A percentile compares a stretch with the other conserved stretches of the same genome.
These are phyloP conservation scores for Oreochromis grahami DNA, from an alignment of 2,797 vertebrate species.

Conservation along the genomic window DNA sequence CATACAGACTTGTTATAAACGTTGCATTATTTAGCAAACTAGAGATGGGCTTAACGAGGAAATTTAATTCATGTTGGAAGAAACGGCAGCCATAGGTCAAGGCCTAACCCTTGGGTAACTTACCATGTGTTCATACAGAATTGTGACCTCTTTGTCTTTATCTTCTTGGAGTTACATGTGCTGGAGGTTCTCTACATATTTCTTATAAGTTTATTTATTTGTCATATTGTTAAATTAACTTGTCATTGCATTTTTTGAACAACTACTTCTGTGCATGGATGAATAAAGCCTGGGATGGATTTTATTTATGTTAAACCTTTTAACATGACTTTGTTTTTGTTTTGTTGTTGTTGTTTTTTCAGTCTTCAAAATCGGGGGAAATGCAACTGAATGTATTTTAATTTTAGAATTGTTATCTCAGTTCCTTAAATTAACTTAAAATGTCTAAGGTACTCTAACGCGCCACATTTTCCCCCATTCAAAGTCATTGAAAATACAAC, in stretches of 20 bases:
- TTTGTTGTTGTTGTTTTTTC: not conserved
- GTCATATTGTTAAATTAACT: conserved; percentile 31
- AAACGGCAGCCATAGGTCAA: not conserved
- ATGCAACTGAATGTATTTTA: not conserved
- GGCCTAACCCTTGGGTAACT: not conserved
- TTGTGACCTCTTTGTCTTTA: not conserved
- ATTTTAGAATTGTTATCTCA: not conserved
- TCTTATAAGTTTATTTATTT: conserved; percentile 59
- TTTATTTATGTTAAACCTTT: conserved; percentile 32
- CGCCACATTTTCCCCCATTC: not conserved
- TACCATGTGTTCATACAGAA: not conserved
- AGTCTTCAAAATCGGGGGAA: not conserved
- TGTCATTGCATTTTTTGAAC: conserved; percentile 55
- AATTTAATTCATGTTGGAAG: not conserved
- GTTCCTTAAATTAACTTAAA: not conserved
- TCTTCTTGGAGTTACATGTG: conserved; percentile 4
- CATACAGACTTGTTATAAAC: not conserved
- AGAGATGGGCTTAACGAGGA: not conserved
- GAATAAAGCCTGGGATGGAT: conserved; percentile 48
- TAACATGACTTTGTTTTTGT: not conserved
- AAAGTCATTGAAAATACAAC: not conserved
- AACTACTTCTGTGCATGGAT: conserved; percentile 50
- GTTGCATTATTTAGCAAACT: not conserved
- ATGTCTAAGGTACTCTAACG: not conserved
- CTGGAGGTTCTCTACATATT: conserved; percentile 13